Base-by-base conservation (phyloP, 2,888 invertebrate genomes). In the Nomada flava region DNA sequence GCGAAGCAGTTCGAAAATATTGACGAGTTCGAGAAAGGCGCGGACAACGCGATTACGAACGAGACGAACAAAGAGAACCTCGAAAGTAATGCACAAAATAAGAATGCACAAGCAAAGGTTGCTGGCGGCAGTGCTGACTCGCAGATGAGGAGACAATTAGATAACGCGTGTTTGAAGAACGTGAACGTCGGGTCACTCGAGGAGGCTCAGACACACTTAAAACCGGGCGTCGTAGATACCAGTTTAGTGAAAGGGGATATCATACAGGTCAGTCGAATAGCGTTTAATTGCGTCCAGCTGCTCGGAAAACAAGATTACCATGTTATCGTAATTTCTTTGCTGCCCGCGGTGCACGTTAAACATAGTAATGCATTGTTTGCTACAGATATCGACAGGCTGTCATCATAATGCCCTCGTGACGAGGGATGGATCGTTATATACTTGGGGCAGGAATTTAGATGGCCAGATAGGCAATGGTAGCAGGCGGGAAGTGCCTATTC, bases 391-490 rank as follows among this genome's bases (percentile, higher is more conserved):
- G 59, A 96, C 96, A 76, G 98, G 98, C 0, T 97, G 97, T 94
- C 97, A 98, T 91, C 98, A 98, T 93, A 97, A 97, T 55, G 96
- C 96, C 57, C 93, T 98, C 69, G 92, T 98, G 67, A 96, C 97
- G 59, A 95, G 95, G 71, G 95, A 95, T 70, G 97, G 97, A 7
- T 95, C 95, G 10, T 93, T 98, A 1, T 98, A 97, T 89, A 95
- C 96, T 0, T 98, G 98, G 98, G 98, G 98, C 2, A 95, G 97
- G 83, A 98, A 98, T 94, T 95, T 98, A 82, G 98, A 98, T 91
- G 98, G 98, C 52, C 98, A 98, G 92, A 94, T 98, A 72, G 98
- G 98, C 26, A 96, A 96, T 76, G 97, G 97, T 2, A 95, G 95
- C 80, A 94, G 96, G 80, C 95, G 95, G 83, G 95, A 95, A 88